A percentile compares a stretch with the other conserved stretches of the same genome.
phyloP scores from a whole-genome alignment of 2,797 vertebrate genomes.

The Acipenser oxyrinchus region DNA sequence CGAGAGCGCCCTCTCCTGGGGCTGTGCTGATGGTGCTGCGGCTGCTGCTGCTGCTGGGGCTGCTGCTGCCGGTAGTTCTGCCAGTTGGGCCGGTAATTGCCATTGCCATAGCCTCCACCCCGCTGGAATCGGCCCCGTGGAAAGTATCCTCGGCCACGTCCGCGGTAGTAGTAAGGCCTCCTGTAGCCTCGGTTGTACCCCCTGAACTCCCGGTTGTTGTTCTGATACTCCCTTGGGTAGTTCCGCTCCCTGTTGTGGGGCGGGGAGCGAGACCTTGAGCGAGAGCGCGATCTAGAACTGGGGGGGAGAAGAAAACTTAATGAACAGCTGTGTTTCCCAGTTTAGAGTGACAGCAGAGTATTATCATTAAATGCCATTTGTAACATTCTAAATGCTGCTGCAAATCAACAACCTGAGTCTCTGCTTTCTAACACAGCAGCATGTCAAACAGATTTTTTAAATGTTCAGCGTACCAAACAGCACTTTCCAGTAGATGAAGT shows the following conservation, averaged over 20 bases:
- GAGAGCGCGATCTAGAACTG: conserved; percentile 93
- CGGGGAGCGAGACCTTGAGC: conserved; percentile 91
- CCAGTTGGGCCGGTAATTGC: conserved; percentile 89
- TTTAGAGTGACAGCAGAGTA: too few relatives aligned
- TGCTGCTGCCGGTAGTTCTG: conserved; percentile 81
- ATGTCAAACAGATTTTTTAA: too few relatives aligned
- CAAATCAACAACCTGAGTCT: too few relatives aligned
- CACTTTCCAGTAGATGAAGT: too few relatives aligned
- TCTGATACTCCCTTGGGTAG: conserved; percentile 83
- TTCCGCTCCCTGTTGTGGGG: conserved; percentile 85
- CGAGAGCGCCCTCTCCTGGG: conserved; percentile 75
- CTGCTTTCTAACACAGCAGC: too few relatives aligned
- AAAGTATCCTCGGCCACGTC: conserved; percentile 85
- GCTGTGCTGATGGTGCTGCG: conserved; percentile 68
- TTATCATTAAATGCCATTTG: too few relatives aligned
- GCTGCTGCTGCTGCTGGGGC: conserved; percentile 39
- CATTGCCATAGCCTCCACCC: conserved; percentile 63
- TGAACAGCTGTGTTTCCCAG: too few relatives aligned
- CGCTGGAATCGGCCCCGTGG: conserved; percentile 88
- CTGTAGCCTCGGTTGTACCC: conserved; percentile 90
- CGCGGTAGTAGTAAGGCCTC: conserved; percentile 89
- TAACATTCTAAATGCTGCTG: too few relatives aligned
- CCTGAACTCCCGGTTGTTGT: conserved; percentile 80
- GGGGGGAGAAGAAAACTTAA: conserved; percentile 1
- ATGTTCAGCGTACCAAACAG: too few relatives aligned